Conservation (phyloP, 2,888 invertebrate species). For the Drosophila picticornis region DNA sequence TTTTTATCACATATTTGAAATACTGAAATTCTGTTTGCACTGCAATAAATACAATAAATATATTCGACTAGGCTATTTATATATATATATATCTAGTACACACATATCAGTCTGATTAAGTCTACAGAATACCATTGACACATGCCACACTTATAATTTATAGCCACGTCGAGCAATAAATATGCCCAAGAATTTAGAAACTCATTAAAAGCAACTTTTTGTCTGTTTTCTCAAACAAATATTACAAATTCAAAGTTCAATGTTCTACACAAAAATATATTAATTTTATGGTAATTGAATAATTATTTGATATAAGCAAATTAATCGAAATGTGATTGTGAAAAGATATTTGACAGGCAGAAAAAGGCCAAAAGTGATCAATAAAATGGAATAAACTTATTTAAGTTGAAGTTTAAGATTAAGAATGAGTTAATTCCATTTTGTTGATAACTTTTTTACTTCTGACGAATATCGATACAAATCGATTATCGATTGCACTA, state of each 20-base stretch:
- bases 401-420: no score
- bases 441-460: not conserved
- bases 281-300: not conserved
- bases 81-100: not conserved
- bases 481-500: not conserved
- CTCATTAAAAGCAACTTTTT: not conserved
- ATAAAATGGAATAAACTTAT: no score
- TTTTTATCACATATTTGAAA: slow-evolving; percentile 45
- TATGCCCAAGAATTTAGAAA: not conserved
- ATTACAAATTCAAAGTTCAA: not conserved
- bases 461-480: not conserved
- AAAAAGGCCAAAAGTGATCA: not conserved
- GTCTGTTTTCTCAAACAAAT: not conserved
- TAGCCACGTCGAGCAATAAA: not conserved
- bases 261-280: no score
- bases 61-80: not conserved
- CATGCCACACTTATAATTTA: not conserved
- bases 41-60: not conserved
- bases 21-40: slow-evolving; percentile 3
- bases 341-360: not conserved
- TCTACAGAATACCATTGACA: not conserved
- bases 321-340: not conserved
- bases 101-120: not conserved
- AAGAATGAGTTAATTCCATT: not conserved
- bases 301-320: no score